Base-by-base conservation (phyloP, 2,888 invertebrate genomes). In the Deroplatys truncata region DNA sequence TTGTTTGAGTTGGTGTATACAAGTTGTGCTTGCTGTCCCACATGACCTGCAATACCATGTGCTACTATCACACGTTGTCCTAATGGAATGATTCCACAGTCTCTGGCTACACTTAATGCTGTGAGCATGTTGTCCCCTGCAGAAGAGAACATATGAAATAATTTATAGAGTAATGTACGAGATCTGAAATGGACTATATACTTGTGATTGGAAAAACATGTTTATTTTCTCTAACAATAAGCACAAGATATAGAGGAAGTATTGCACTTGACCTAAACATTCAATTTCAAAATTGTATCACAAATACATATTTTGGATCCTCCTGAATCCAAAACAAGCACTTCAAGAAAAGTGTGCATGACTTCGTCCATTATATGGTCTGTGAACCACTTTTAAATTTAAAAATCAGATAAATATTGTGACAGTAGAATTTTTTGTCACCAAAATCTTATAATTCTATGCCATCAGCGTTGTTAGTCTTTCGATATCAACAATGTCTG, bases 71-170 rank as follows among this genome's bases (percentile, higher is more conserved):
- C 95, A 15, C 94, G 93, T 90, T 95, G 95, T 5, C 93, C 93
- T 3, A 93, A 93, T 28, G 94, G 95, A 0, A 99, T 95, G 92
- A 99, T 98, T 0, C 97, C 97, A 93, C 98, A 99, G 92, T 98
- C 98, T 88, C 96, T 95, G 0, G 98, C 98, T 20, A 99, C 99
- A 92, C 98, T 98, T 87, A 98, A 95, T 0, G 98, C 99, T 0
- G 99, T 99, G 91, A 98, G 94, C 93, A 99, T 96, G 92, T 98
- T 98, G 93, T 98, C 97, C 72, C 97, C 96, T 96, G 92, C 1
- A 93, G 93, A 89, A 85, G 90, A 89, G 5, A 20, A 28, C 20
- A 28, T 82, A 8, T 28, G 1, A 31, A 84, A 25, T 84, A 84
- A 5, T 84, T 20, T 28, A 13, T 7, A 35, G 35, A 9, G 8